Conservation (phyloP, 1,140 invertebrate genomes). For the Stegodyphus mimosarum region DNA sequence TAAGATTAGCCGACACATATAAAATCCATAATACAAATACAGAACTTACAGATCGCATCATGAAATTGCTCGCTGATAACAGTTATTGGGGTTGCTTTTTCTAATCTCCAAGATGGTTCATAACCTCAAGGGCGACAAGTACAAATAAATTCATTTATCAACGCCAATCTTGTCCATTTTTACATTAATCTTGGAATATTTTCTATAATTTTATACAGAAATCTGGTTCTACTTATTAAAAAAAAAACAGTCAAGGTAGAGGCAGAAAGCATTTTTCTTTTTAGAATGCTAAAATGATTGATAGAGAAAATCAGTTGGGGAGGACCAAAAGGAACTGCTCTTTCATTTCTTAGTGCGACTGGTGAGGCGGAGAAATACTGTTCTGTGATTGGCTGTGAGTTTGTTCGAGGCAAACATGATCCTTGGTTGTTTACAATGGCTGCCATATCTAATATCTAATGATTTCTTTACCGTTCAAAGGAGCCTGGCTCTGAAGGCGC, state of each 20-base stretch:
- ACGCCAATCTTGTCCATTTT: conserved; percentile 14
- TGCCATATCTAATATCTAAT: conserved; percentile 58
- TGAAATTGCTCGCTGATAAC: conserved; percentile 52
- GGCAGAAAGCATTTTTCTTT: background rate
- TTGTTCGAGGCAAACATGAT: conserved; percentile 4
- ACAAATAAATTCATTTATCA: conserved; percentile 32
- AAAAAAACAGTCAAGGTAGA: background rate
- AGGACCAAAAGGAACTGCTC: background rate
- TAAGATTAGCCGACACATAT: too few species aligned
- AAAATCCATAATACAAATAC: background rate
- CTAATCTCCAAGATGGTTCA: conserved; percentile 15
- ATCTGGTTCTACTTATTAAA: conserved; percentile 24
- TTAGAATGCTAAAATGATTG: background rate
- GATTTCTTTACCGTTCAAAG: conserved; percentile 24
- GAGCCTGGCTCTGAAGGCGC: background rate
- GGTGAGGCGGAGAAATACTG: conserved; percentile 16
- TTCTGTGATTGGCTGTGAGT: conserved; percentile 25
- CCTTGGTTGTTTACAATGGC: conserved; percentile 39
- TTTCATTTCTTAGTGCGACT: background rate
- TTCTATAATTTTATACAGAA: conserved; percentile 32
- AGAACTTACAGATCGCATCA: background rate
- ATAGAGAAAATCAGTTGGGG: background rate
- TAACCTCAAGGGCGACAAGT: conserved; percentile 21
- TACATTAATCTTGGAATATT: conserved; percentile 36
- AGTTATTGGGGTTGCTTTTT: conserved; percentile 41